Evolutionary conservation across 1,140 invertebrate genomes (phyloP).

Genomic region (Saccostrea glomerata): DNA sequence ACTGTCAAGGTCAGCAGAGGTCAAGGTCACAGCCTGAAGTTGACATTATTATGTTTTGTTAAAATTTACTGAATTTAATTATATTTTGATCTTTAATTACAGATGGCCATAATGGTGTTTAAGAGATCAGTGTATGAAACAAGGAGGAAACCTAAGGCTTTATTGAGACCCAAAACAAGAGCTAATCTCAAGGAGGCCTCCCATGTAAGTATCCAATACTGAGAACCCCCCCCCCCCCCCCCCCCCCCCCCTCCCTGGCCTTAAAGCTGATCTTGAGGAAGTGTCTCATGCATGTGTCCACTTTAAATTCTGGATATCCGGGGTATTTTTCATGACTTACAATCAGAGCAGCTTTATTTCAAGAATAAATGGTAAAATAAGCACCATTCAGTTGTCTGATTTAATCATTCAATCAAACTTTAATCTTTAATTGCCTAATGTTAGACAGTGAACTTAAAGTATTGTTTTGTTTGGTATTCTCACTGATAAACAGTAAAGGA

Average conservation of each 20-base stretch:
- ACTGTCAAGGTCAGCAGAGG: slow-evolving; percentile 73
- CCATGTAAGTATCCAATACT: slow-evolving; percentile 67
- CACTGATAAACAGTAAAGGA: background rate
- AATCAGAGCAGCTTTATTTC: too few relatives aligned
- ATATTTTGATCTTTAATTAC: slow-evolving; percentile 8
- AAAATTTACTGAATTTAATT: too few relatives aligned
- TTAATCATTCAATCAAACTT: too few relatives aligned
- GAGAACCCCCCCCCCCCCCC: background rate
- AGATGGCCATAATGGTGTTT: slow-evolving; percentile 79
- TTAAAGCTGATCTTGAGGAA: too few relatives aligned
- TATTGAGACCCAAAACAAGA: slow-evolving; percentile 76
- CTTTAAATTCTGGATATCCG: too few relatives aligned
- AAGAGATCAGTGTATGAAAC: slow-evolving; percentile 77
- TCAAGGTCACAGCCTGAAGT: background rate
- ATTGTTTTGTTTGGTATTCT: background rate
- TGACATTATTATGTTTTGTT: too few relatives aligned
- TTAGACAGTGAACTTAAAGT: background rate
- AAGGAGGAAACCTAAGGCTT: slow-evolving; percentile 76
- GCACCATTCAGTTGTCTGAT: background rate
- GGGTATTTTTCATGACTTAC: too few relatives aligned
- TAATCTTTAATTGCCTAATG: background rate
- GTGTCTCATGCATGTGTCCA: slow-evolving; percentile 65
- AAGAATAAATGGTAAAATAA: background rate
- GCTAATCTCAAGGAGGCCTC: slow-evolving; percentile 77
- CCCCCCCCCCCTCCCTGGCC: too few relatives aligned